A percentile compares a stretch with the other conserved stretches of the same genome.
Evolutionary conservation across 2,888 invertebrate genomes (phyloP).

Genomic region (Stegana nigrithorax): DNA sequence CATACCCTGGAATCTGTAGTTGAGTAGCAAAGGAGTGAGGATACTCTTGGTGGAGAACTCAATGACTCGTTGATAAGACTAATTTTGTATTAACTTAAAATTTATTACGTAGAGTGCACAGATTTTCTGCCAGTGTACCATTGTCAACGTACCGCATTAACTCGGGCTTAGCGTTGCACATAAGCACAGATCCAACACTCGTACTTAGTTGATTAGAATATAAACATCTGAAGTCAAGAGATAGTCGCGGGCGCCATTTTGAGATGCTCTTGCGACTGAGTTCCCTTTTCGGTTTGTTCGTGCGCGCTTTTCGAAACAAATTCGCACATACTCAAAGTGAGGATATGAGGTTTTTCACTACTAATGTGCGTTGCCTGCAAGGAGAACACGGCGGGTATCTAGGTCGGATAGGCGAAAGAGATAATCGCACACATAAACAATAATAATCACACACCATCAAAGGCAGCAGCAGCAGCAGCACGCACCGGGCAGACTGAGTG

Average conservation of each 20-base stretch:
- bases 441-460: constrained; percentile 44
- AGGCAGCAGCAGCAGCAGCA: constrained; percentile 6
- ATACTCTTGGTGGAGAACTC: no score
- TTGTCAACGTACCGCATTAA: no score
- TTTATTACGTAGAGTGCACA: no score
- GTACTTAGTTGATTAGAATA: not conserved
- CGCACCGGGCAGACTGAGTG: not conserved
- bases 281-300: not conserved
- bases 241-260: not conserved
- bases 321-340: constrained; percentile 13
- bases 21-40: no score
- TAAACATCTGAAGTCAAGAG: no score
- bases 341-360: constrained; percentile 9
- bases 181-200: no score
- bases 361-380: not conserved
- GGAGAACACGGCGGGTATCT: not conserved
- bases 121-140: no score
- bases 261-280: not conserved
- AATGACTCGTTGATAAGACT: no score
- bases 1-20: no score
- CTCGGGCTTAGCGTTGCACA: no score
- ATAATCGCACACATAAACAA: constrained; percentile 51
- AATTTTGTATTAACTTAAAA: no score
- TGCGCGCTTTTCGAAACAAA: not conserved
- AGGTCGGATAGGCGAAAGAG: constrained; percentile 22